Percentiles rank a stretch among this genome's conserved stretches.
Evolutionary conservation across 2,888 invertebrate genomes (phyloP).

Genomic region (Lucinisca nassula): DNA sequence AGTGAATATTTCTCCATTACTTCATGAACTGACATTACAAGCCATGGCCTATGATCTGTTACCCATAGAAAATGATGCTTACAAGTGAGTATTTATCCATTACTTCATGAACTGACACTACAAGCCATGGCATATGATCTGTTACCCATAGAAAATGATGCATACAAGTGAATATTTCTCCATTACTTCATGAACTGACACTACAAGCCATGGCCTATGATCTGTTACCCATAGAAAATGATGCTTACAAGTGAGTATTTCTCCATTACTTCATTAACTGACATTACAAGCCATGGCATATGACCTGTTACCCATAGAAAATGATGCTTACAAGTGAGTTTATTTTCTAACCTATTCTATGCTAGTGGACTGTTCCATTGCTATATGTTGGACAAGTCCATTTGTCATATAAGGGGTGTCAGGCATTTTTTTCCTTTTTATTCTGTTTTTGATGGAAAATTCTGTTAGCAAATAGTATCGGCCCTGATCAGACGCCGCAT

Average conservation of each 20-base stretch:
- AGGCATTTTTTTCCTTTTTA: too few species aligned
- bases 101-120: constrained; percentile 98
- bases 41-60: constrained; percentile 99
- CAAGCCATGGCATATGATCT: constrained; percentile 99
- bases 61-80: constrained; percentile 99
- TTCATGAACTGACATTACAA: constrained; percentile 99
- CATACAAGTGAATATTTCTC: constrained; percentile 98
- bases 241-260: constrained; percentile 98
- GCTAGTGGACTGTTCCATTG: too few species aligned
- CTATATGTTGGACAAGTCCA: too few species aligned
- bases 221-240: too few species aligned
- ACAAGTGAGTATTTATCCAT: constrained; percentile 97
- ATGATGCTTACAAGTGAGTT: too few species aligned
- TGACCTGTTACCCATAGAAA: constrained; percentile 94
- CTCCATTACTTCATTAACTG: constrained; percentile 98
- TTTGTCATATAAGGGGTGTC: too few species aligned
- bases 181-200: constrained; percentile 98
- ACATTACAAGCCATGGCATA: constrained; percentile 99
- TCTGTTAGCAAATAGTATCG: too few species aligned
- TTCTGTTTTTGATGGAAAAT: too few species aligned
- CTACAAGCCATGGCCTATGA: constrained; percentile 99
- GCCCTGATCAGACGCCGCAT: too few species aligned
- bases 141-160: constrained; percentile 99
- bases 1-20: constrained; percentile 96
- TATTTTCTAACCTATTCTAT: too few species aligned